Evolutionary conservation across 2,113 vertebrate species (phyloP).

Genomic region (Fulmarus glacialis): DNA sequence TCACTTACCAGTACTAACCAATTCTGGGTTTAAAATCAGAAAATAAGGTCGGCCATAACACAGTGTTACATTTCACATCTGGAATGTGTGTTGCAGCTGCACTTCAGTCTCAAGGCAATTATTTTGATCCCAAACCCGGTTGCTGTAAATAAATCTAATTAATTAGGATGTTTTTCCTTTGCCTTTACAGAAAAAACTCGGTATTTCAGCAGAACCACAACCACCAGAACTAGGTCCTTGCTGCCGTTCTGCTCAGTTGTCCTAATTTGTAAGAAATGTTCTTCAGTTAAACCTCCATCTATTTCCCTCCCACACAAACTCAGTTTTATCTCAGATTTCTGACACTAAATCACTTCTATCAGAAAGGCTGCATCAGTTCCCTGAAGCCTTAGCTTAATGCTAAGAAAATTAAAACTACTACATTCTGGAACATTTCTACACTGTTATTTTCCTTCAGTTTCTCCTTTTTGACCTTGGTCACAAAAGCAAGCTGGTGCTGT

Average conservation of each 20-base stretch:
- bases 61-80: constrained; percentile 22
- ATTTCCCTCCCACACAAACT: constrained; percentile 34
- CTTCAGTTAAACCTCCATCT: background rate
- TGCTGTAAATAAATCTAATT: constrained; percentile 47
- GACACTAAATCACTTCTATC: constrained; percentile 30
- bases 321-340: constrained; percentile 25
- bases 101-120: constrained; percentile 29
- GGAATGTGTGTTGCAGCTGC: constrained; percentile 32
- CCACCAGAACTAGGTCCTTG: background rate
- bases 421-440: background rate
- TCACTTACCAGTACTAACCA: background rate
- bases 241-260: background rate
- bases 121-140: background rate
- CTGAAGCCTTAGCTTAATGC: background rate
- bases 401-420: constrained; percentile 21
- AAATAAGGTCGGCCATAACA: background rate
- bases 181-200: background rate
- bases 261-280: background rate
- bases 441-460: background rate
- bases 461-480: background rate
- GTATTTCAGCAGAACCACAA: constrained; percentile 6
- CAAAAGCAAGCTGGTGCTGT: background rate
- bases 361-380: background rate
- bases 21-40: background rate
- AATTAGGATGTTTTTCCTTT: constrained; percentile 14